Evolutionary conservation across 92 coral and sea anemone species (phyloP).

Genomic region (Blastomussa wellsi): DNA sequence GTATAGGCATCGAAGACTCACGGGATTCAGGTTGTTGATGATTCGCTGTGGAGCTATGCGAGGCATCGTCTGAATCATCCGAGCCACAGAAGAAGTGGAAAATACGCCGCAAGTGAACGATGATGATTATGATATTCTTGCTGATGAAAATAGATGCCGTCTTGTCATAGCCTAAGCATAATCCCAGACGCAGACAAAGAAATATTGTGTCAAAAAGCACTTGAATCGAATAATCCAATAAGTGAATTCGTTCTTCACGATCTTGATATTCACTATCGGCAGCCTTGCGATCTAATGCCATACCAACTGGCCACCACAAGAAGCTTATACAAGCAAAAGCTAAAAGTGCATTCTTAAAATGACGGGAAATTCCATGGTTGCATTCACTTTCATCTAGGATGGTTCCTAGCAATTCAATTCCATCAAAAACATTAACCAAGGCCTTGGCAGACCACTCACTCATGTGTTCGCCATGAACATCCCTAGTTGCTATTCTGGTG

Average conservation of each 20-base stretch:
- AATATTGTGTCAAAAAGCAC: conserved; percentile 9
- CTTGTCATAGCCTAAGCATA: neutral
- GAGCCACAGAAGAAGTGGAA: neutral
- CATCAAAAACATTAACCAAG: neutral
- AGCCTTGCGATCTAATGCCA: neutral
- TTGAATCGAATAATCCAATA: neutral
- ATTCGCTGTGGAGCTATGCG: neutral
- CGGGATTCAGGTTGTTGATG: neutral
- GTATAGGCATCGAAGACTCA: neutral
- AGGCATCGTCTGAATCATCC: conserved; percentile 2
- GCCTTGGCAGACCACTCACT: neutral
- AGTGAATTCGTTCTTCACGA: neutral
- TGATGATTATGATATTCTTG: conserved; percentile 3
- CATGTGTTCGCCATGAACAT: neutral
- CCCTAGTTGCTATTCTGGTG: neutral
- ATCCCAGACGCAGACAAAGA: conserved; percentile 27
- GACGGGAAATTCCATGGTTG: neutral
- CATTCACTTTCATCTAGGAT: conserved; percentile 1
- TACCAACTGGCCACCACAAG: conserved; percentile 18
- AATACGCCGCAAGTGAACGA: neutral
- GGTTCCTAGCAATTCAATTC: conserved; percentile 16
- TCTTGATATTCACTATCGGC: neutral
- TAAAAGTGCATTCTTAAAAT: conserved; percentile 2
- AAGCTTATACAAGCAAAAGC: conserved; percentile 20
- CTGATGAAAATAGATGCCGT: conserved; percentile 15